Base-by-base conservation (phyloP, 2,797 vertebrate genomes). In the Gallinago nigripennis region DNA sequence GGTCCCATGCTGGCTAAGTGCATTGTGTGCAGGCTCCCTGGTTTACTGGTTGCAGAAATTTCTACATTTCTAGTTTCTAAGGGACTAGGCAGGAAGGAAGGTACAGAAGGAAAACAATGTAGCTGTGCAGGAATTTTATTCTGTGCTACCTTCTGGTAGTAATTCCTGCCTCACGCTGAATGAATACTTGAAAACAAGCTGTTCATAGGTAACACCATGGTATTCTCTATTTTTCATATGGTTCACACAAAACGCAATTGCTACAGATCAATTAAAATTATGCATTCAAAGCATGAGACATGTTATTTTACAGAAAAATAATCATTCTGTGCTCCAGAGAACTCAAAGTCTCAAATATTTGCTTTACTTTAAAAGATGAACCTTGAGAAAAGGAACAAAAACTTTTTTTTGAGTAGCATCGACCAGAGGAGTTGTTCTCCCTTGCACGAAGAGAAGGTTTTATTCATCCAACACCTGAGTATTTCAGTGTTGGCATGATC, bases 1-100 rank as follows among this genome's bases (percentile, higher is more conserved):
- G 16, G 37, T 56, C 21, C 10, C 0, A 0, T 2, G 1, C 17
- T 27, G 16, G 41, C 9, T 60, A 69, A 86, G 31, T 30, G 6
- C 2, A 0, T 7, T 51, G 33, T 71, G 60, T 48, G 65, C 23
- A 86, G 57, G 41, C 33, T 75, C 35, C 20, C 13, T 25, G 9
- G 48, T 50, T 72, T 57, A 75, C 18, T 19, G 48, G 28, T 37
- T 81, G 41, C 17, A 82, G 48, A 66, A 58, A 63, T 33, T 19
- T 57, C 30, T 46, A 12, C 2, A 2, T 41, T 77, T 70, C 20
- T 46, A 17, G 16, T 64, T 95, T 79, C 33, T 58, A 71, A 61
- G 11, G 11, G 33, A 14, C 2, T 0, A 63, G 28, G 12, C 9
- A 64, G 14, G 19, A 79, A 18, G 7, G 20, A 92, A 80, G 9